Base-by-base conservation (phyloP, 2,797 vertebrate species). In the Pipistrellus nathusii region DNA sequence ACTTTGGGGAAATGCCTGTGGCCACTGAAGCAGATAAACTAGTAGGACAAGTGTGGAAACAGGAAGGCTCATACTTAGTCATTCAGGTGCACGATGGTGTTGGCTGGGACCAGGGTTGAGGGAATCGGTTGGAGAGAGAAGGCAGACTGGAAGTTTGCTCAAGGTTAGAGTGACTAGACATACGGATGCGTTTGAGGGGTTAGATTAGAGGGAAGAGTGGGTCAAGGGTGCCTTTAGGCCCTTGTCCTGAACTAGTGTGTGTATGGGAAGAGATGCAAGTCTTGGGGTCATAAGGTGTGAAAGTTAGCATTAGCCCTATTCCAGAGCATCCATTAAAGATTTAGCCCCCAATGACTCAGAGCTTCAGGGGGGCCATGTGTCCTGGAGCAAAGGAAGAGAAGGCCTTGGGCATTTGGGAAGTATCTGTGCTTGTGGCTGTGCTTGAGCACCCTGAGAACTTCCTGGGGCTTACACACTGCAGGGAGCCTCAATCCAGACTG, bases 391-490 rank as follows among this genome's bases (percentile, higher is more conserved):
- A 78, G 44, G 27, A 21, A 51, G 18, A 35, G 44, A 75, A 72
- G 38, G 41, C 69, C 13, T 14, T 0, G 27, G 44, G 20, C n/a
- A 10, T 82, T 80, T n/a, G 12, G 75, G 75, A 71, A 91, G 57
- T 35, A 18, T 23, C 27, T 48, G 30, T 57, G 30, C 32, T 25
- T 66, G 6, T 27, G 7, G 27, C 71, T 85, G 27, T 69, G 35
- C 82, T 66, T 2, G 41, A 13, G 30, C 8, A 30, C 64, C 35
- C 9, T 12, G 41, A 80, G 25, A 78, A 27, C n/a, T 5, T 85
- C 64, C 41, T 23, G 81, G 92, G 95, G 64, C 95, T 96, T 92
- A 93, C 92, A 97, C 81, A 68, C 91, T 89, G 55, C 92, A 85
- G 51, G 91, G 92, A 78, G 46, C 73, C 85, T 85, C 78, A 90